A percentile compares a stretch with the other conserved stretches of the same genome.
These are phyloP conservation scores for Paramormyrops kingsleyae DNA, from an alignment of 2,113 vertebrate species.

Conservation along the genomic window DNA sequence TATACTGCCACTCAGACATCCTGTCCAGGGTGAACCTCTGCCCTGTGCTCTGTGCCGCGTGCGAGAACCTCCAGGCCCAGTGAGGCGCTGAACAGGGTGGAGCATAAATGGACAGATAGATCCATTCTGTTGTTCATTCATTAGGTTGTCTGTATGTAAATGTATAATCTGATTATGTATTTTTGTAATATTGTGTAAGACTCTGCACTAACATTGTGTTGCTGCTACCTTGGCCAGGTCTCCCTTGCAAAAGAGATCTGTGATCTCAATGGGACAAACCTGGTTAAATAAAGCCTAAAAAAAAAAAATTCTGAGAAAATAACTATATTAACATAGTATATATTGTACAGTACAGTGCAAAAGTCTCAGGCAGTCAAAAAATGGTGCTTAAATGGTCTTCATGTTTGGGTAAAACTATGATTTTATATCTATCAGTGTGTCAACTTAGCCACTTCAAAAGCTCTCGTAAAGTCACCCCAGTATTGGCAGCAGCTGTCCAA, in stretches of 20 bases:
- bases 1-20: conserved; percentile 57
- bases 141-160: too few relatives aligned
- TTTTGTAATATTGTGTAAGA: too few relatives aligned
- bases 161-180: too few relatives aligned
- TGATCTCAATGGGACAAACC: too few relatives aligned
- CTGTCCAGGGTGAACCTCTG: not conserved
- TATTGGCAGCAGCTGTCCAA: not conserved
- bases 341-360: not conserved
- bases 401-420: not conserved
- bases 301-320: not conserved
- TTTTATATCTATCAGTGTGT: not conserved
- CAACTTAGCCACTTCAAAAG: not conserved
- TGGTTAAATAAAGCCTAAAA: too few relatives aligned
- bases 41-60: not conserved
- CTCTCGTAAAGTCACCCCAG: not conserved
- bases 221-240: too few relatives aligned
- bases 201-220: too few relatives aligned
- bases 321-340: not conserved
- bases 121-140: not conserved
- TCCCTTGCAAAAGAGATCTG: too few relatives aligned
- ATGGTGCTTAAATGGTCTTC: not conserved
- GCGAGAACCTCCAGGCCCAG: not conserved
- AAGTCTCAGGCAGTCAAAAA: not conserved
- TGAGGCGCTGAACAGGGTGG: not conserved
- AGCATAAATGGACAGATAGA: not conserved